These are phyloP conservation scores for Rhopilema esculentum DNA, from an alignment of 30 jellyfish, hydroid and myxozoan species.

Conservation along the genomic window DNA sequence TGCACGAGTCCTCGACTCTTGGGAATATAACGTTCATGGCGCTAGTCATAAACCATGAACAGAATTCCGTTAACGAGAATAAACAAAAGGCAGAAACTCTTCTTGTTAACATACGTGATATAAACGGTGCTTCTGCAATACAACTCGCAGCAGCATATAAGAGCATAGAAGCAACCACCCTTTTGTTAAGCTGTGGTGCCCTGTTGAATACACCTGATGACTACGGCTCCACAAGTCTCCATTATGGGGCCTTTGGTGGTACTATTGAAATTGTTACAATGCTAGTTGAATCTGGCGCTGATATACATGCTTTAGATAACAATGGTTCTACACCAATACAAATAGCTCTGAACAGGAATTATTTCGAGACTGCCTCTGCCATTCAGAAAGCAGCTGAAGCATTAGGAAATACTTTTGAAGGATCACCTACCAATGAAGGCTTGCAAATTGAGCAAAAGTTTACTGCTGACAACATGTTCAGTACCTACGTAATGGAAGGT, in stretches of 20 bases:
- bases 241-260: constrained; percentile 53
- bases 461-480: constrained; percentile 19
- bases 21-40: not conserved
- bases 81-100: not conserved
- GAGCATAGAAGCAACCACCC: not conserved
- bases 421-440: not conserved
- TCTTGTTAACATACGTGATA: constrained; percentile 12
- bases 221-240: constrained; percentile 45
- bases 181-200: constrained; percentile 5
- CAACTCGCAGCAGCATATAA: constrained; percentile 27
- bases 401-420: not conserved
- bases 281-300: constrained; percentile 32
- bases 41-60: not conserved
- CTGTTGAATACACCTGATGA: constrained; percentile 22
- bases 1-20: constrained; percentile 3
- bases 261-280: constrained; percentile 16
- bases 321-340: constrained; percentile 17
- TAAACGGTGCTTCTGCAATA: constrained; percentile 32
- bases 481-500: not conserved
- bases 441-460: not conserved
- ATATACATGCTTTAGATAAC: not conserved
- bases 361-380: constrained; percentile 37
- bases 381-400: not conserved
- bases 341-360: constrained; percentile 18
- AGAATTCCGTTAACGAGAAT: not conserved